Evolutionary conservation across 1,140 invertebrate species (phyloP).

Genomic region (Drosophila malerkotliana): DNA sequence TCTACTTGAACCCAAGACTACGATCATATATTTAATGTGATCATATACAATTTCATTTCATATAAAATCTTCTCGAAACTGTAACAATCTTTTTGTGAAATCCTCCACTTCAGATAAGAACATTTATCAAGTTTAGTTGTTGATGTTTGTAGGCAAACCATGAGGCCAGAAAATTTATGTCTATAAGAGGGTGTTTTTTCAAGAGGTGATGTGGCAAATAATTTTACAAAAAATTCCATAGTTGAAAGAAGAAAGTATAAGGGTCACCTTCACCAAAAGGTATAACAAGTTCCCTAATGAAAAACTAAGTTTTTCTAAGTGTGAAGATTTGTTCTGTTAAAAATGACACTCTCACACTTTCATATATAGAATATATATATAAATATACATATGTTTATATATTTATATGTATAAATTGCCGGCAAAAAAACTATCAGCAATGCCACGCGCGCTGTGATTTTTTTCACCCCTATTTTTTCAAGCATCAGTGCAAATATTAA

Average conservation of each 20-base stretch:
- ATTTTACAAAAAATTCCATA: constrained; percentile 39
- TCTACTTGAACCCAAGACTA: background rate
- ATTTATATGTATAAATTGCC: constrained; percentile 1
- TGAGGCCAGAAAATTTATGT: background rate
- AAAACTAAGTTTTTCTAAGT: background rate
- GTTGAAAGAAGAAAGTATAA: constrained; percentile 25
- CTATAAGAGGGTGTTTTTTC: too few relatives aligned
- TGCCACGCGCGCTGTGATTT: constrained; percentile 23
- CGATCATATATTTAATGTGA: background rate
- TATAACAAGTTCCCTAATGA: constrained; percentile 1
- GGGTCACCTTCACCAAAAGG: constrained; percentile 61
- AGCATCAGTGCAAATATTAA: constrained; percentile 15
- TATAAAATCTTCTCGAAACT: background rate
- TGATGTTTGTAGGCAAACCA: constrained; percentile 2
- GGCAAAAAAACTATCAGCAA: constrained; percentile 38
- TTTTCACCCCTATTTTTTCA: constrained; percentile 6
- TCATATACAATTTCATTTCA: too few relatives aligned
- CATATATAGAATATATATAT: background rate
- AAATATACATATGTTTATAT: background rate
- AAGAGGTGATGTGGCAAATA: constrained; percentile 20
- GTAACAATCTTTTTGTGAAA: constrained; percentile 9
- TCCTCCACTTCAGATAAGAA: constrained; percentile 25
- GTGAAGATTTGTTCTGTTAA: background rate
- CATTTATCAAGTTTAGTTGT: constrained; percentile 17
- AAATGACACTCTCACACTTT: constrained; percentile 8